A percentile compares a stretch with the other conserved stretches of the same genome.
Conservation (phyloP, 2,113 vertebrate species). For the Nyctibius bracteatus region DNA sequence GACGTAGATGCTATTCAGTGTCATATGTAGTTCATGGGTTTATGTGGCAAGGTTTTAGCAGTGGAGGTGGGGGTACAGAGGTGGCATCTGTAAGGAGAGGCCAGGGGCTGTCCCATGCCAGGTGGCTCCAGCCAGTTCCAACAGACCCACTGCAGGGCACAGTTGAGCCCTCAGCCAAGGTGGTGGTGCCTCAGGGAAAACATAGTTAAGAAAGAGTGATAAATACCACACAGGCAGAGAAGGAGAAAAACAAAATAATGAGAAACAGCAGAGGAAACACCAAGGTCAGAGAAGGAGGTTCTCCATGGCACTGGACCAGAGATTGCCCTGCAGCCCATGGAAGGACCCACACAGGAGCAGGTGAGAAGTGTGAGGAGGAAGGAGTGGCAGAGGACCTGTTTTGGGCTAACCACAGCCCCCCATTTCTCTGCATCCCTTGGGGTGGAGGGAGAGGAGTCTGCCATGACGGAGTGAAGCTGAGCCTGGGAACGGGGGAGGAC, state of each 20-base stretch:
- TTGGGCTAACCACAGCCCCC: not conserved
- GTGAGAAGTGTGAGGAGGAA: not conserved
- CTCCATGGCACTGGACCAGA: not conserved
- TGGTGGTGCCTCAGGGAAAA: not conserved
- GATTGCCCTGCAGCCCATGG: not conserved
- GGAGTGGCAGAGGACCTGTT: not conserved
- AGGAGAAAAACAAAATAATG: rapidly evolving
- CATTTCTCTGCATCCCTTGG: rapidly evolving
- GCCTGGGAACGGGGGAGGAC: not conserved
- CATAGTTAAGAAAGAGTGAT: not conserved
- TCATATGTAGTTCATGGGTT: not conserved
- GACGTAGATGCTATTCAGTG: not conserved
- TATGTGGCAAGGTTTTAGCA: not conserved
- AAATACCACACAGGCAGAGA: not conserved
- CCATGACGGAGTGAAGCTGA: not conserved
- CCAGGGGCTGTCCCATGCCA: not conserved
- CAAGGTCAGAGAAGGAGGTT: not conserved
- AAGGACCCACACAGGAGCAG: not conserved
- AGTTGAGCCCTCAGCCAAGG: not conserved
- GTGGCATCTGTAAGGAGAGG: not conserved
- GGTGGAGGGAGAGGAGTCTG: not conserved
- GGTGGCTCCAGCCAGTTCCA: not conserved
- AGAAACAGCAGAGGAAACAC: not conserved
- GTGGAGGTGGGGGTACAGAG: not conserved
- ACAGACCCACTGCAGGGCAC: rapidly evolving